Base-by-base conservation (phyloP, 1,140 invertebrate genomes). In the Drosophila sp. region DNA sequence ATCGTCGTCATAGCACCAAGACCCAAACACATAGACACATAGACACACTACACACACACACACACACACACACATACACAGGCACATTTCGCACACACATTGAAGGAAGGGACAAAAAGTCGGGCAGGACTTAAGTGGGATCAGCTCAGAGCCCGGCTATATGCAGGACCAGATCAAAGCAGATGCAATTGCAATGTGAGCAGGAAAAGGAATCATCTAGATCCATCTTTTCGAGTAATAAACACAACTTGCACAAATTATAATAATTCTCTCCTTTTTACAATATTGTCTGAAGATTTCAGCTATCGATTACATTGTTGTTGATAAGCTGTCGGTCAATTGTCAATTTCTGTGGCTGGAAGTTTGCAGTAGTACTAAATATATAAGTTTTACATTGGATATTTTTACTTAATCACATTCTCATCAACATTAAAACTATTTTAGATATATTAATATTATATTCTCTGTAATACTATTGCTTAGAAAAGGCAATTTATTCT, bases 91-190 rank as follows among this genome's bases (percentile, higher is more conserved):
- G n/a, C n/a, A n/a, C n/a, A n/a, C n/a, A n/a, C n/a, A n/a, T n/a
- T n/a, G n/a, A n/a, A 61, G 53, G 32, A 7, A 45, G 25, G 76
- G 67, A 51, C 48, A n/a, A n/a, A n/a, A n/a, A n/a, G n/a, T 80
- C 54, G 64, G 54, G 66, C 16, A 46, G 63, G 76, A 63, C 56
- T 83, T 83, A 80, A 80, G 50, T 76, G 64, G 80, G 72, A 83
- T 83, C 72, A 84, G 62, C 56, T 43, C 13, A 62, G 58, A 64
- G 46, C 72, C 79, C 46, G 62, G 53, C 74, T 73, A 73, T 73
- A 81, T 65, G 58, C 56, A 27, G 51, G 21, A 11, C 51, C 50
- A 72, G 76, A 83, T 83, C 62, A 84, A 84, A 72, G 76, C 72
- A 75, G 66, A 70, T 80, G 78, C 64, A 72, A 43, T 14, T 43